Percentiles rank a stretch among this genome's conserved stretches.
These are phyloP conservation scores for Tolmerus cingulatus DNA, from an alignment of 2,888 invertebrate genomes.

Conservation along the genomic window DNA sequence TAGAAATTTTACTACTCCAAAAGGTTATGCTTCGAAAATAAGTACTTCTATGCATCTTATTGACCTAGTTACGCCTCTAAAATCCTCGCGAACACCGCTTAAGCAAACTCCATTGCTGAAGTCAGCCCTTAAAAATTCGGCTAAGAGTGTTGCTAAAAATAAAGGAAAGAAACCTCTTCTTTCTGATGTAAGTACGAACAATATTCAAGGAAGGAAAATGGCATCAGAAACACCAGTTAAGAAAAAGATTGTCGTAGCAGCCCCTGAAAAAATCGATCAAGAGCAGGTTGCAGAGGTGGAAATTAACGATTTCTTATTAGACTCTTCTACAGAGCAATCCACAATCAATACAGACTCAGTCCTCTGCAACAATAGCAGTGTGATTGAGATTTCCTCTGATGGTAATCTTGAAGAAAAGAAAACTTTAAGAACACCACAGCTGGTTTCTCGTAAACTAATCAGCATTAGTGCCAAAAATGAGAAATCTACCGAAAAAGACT, in stretches of 20 bases:
- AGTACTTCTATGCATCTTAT: conserved; percentile 59
- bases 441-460: neutral
- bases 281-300: neutral
- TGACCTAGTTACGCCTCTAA: conserved; percentile 59
- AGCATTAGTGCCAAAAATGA: neutral
- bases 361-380: neutral
- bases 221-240: neutral
- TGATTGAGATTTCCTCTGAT: conserved; percentile 20
- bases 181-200: neutral
- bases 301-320: neutral
- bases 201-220: neutral
- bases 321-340: neutral
- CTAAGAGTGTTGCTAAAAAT: neutral
- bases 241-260: neutral
- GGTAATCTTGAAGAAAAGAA: neutral
- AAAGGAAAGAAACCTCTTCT: neutral
- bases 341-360: neutral
- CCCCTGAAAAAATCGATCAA: neutral
- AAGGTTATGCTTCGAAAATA: conserved; percentile 51
- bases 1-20: conserved; percentile 54
- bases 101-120: neutral
- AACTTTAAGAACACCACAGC: neutral
- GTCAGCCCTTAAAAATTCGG: conserved; percentile 17
- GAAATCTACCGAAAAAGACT: neutral
- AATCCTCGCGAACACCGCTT: conserved; percentile 45